These are phyloP conservation scores for Gadus chalcogrammus DNA, from an alignment of 2,113 vertebrate species.

Conservation along the genomic window DNA sequence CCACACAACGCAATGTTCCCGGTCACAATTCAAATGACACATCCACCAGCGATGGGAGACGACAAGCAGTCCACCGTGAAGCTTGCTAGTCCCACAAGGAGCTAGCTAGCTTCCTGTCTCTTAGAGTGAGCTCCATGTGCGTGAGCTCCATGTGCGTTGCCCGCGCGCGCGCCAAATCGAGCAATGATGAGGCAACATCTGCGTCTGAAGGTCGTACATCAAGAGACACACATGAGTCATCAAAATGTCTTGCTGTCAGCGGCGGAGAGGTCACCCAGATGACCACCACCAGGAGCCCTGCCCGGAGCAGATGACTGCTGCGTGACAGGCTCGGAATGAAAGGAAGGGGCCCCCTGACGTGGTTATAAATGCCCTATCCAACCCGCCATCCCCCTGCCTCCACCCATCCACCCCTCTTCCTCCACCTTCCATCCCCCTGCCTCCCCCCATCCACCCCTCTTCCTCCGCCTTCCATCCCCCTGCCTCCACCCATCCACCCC, in stretches of 20 bases:
- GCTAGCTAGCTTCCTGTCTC: slow-evolving; percentile 1
- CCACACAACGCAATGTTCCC: too few species aligned
- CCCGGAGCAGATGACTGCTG: slow-evolving; percentile 42
- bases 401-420: too few species aligned
- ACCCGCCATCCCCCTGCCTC: too few species aligned
- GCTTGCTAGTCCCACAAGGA: too few species aligned
- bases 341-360: not conserved
- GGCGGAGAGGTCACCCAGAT: slow-evolving; percentile 15
- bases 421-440: too few species aligned
- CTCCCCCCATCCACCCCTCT: not conserved
- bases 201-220: slow-evolving; percentile 50
- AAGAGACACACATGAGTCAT: slow-evolving; percentile 60
- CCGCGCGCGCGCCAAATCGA: slow-evolving; percentile 29
- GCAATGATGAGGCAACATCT: slow-evolving; percentile 11
- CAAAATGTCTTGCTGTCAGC: slow-evolving; percentile 38
- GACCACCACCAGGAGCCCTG: slow-evolving; percentile 30
- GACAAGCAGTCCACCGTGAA: too few species aligned
- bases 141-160: slow-evolving; percentile 26
- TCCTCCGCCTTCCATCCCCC: not conserved
- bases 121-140: slow-evolving; percentile 33
- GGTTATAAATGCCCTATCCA: too few species aligned
- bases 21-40: too few species aligned
- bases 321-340: slow-evolving; percentile 21
- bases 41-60: too few species aligned
- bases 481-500: not conserved